Evolutionary conservation across 2,113 vertebrate genomes (phyloP), one percentile per base, ranked within the genome.

Genomic region (Asarcornis scutulata): DNA sequence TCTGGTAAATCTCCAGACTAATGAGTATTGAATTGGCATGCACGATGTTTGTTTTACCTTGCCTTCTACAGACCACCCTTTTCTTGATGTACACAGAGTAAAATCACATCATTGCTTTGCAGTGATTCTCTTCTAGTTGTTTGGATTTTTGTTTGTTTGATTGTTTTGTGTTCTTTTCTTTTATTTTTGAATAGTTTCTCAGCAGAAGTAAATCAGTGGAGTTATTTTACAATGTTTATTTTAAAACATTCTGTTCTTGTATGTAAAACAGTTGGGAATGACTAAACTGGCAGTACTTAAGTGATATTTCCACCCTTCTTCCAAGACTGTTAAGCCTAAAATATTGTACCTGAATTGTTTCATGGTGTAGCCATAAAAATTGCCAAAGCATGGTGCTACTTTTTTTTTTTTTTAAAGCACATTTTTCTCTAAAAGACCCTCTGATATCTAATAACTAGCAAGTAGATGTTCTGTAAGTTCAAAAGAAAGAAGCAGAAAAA

Each of bases 401-500:
- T 2, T 16, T 18, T 1, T 23, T 29, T 32, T 38, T 48, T 29
- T 31, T 50, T 53, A 88, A 5, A 13, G 74, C 46, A 48, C 20
- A 48, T 21, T 60, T 96, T 95, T 66, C 74, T 72, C 32, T 75
- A 55, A 92, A 94, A 91, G 48, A 86, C 22, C 56, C 31, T 83
- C 74, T 92, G 79, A 79, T 94, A 97, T 96, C 74, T 82, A 73
- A 85, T 80, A 91, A 53, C 53, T 91, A 86, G 27, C 4, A 50
- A 71, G 12, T 86, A 81, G 86, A 91, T 92, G 86, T 95, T 96
- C 84, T 87, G 59, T 85, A 86, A 86, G 66, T 82, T 93, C 80
- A 96, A 97, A 97, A 91, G 63, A 97, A 97, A 96, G 17, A 86
- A 94, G 50, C 87, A 71, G 13, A 78, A 85, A 89, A 86, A 86